Evolutionary conservation across 1,140 invertebrate genomes (phyloP).

Genomic region (Argopecten irradians): DNA sequence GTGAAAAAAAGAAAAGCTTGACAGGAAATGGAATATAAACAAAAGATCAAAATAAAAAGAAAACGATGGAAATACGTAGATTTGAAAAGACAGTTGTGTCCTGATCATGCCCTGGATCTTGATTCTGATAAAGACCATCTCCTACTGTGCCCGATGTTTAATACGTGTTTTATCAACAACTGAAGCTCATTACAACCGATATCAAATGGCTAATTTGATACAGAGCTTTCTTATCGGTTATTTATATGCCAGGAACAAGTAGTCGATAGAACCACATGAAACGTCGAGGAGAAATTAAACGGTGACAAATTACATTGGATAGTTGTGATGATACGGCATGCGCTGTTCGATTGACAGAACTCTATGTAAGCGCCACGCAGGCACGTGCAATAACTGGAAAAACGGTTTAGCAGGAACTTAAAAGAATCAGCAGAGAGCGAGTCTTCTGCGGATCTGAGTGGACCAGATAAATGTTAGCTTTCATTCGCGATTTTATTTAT

Average conservation of each 20-base stretch:
- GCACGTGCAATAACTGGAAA: background rate
- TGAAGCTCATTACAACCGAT: background rate
- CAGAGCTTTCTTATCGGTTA: conserved; percentile 10
- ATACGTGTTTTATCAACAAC: background rate
- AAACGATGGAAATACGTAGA: too few species aligned
- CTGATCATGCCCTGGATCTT: background rate
- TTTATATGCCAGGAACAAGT: conserved; percentile 4
- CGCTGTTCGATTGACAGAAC: background rate
- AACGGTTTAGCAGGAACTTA: background rate
- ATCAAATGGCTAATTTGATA: background rate
- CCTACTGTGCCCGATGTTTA: background rate
- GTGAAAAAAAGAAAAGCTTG: too few species aligned
- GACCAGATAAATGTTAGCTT: too few species aligned
- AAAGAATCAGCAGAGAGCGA: background rate
- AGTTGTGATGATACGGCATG: conserved; percentile 12
- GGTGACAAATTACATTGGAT: conserved; percentile 21
- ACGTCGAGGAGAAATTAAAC: background rate
- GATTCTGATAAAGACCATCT: background rate
- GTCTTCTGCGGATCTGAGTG: background rate
- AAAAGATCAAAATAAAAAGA: too few species aligned
- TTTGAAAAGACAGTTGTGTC: too few species aligned
- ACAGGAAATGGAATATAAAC: too few species aligned
- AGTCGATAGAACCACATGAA: conserved; percentile 14
- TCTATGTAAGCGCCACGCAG: background rate
- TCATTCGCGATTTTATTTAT: too few species aligned